Base-by-base conservation (phyloP, 2,797 vertebrate genomes). In the Danionella dracula region DNA sequence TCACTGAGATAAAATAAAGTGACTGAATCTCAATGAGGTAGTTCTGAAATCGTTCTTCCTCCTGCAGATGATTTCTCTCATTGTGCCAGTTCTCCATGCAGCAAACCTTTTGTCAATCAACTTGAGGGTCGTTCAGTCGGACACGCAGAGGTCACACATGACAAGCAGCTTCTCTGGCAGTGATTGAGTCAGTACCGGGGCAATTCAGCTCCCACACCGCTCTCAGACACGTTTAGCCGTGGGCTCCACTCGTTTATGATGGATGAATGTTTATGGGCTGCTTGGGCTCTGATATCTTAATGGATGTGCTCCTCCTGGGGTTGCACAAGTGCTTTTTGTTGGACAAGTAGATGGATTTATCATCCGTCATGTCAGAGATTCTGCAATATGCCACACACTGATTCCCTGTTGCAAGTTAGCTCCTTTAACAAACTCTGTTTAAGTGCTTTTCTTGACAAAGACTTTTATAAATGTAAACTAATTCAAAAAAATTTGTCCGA, bases 211-310 rank as follows among this genome's bases (percentile, higher is more conserved):
- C 38, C 40, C 32, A 5, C 19, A 31, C 42, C 11, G 38, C 51
- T 4, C 48, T 34, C 45, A 49, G 58, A 62, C 50, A 20, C 27
- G 40, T 23, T 57, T 44, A 35, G 49, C 62, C 37, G 5, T 3
- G 12, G 38, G 62, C 57, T 31, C 23, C 35, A 4, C 55, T 59
- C 9, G 31, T 17, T 45, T 31, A 50, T 71, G 75, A 76, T 69
- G 68, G 71, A 73, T 76, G 75, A 53, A 60, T 65, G 68, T 71
- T 76, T 71, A 60, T 35, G 44, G 45, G 61, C 44, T 31, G 15
- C 53, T 71, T 70, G 45, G 71, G 54, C 50, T 55, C 44, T 68
- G 71, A 65, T 73, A 65, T 60, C 64, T 68, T 76, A 71, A 71
- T 73, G 68, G 71, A 76, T 71, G 68, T 61, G 53, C 27, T 46